These are phyloP conservation scores for Lasioglossum albipes DNA, from an alignment of 1,140 invertebrate species.

Conservation along the genomic window DNA sequence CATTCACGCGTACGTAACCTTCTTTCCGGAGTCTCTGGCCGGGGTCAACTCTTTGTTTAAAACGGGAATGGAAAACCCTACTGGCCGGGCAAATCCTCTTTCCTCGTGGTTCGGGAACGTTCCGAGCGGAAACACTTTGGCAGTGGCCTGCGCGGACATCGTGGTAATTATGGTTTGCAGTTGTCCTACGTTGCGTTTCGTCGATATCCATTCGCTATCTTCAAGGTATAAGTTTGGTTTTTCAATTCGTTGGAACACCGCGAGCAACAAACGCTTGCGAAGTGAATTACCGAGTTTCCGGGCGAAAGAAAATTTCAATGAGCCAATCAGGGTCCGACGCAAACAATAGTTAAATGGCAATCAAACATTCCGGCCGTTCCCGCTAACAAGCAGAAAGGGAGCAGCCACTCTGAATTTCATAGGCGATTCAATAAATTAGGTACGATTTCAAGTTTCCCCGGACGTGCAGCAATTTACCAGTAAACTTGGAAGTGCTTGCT, in stretches of 20 bases:
- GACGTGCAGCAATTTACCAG: slow-evolving; percentile 1
- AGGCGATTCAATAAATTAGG: slow-evolving; percentile 11
- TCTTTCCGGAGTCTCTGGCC: slow-evolving; percentile 8
- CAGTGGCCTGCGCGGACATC: slow-evolving; percentile 18
- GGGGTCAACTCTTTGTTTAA: slow-evolving; percentile 51
- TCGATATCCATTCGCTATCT: neutral
- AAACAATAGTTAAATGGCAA: slow-evolving; percentile 31
- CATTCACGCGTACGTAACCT: slow-evolving; percentile 20
- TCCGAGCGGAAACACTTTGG: slow-evolving; percentile 54
- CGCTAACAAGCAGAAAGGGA: slow-evolving; percentile 5
- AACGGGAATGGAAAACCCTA: slow-evolving; percentile 55
- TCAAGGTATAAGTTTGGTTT: too few species aligned
- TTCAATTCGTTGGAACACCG: too few species aligned
- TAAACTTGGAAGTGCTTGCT: slow-evolving; percentile 19
- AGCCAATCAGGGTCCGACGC: neutral
- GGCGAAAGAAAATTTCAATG: neutral
- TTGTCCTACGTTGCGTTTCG: neutral
- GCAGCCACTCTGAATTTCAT: neutral
- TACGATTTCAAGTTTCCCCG: neutral
- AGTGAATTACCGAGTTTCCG: neutral
- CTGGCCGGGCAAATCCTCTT: slow-evolving; percentile 61
- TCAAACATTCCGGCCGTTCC: slow-evolving; percentile 22
- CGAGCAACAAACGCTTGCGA: too few species aligned
- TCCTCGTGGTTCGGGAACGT: slow-evolving; percentile 51
- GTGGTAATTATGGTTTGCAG: slow-evolving; percentile 55